These are phyloP conservation scores for Cheilosia impressa DNA, from an alignment of 2,888 invertebrate genomes.

Conservation along the genomic window DNA sequence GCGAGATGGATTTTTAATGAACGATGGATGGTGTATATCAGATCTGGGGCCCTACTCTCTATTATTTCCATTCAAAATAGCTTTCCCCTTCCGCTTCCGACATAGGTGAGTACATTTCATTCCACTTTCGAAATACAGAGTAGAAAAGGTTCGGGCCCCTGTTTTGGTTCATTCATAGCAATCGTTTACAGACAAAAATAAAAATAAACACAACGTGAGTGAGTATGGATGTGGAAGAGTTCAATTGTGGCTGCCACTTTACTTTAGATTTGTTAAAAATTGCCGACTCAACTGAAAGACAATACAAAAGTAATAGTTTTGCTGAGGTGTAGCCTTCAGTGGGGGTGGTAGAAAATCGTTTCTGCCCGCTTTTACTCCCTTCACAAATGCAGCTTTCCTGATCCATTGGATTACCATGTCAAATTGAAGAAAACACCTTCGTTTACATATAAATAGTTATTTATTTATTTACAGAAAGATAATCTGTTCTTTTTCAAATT, in stretches of 20 bases:
- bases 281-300: background rate
- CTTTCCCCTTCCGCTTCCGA: no score
- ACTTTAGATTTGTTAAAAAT: background rate
- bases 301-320: background rate
- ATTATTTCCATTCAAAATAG: no score
- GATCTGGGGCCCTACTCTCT: no score
- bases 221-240: no score
- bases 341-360: no score
- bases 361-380: background rate
- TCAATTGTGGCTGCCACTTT: no score
- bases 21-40: no score
- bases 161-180: background rate
- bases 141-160: no score
- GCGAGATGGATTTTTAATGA: slow-evolving; percentile 1
- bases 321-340: background rate
- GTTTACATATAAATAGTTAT: slow-evolving; percentile 32
- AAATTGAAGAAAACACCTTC: background rate
- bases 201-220: background rate
- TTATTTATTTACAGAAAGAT: slow-evolving; percentile 49
- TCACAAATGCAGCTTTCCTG: background rate
- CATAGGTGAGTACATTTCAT: no score
- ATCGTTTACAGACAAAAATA: background rate
- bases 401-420: background rate
- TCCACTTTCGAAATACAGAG: no score
- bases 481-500: slow-evolving; percentile 4